Percentiles rank a stretch among this genome's conserved stretches.
Evolutionary conservation across 2,797 vertebrate species (phyloP).

Genomic region (Xiphorhynchus erythropygius): DNA sequence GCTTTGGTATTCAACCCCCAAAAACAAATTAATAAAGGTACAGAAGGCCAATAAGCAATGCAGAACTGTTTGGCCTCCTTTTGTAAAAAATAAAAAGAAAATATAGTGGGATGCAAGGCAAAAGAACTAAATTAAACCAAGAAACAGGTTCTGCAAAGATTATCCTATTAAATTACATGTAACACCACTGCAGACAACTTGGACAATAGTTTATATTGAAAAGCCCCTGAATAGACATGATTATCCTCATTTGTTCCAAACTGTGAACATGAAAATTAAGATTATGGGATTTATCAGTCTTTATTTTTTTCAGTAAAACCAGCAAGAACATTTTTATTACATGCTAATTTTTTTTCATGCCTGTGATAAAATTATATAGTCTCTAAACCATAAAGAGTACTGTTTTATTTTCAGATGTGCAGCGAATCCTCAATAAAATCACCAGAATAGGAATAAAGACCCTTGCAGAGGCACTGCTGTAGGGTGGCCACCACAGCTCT

Average conservation of each 20-base stretch:
- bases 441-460: not conserved
- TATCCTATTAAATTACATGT: not conserved
- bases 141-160: not conserved
- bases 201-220: not conserved
- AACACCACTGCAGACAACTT: not conserved
- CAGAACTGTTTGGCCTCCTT: not conserved
- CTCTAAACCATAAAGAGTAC: not conserved
- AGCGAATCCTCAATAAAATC: not conserved
- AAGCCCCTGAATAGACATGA: not conserved
- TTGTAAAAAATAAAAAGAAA: not conserved
- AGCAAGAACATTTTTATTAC: not conserved
- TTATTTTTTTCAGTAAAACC: not conserved
- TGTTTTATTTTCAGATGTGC: conserved; percentile 10
- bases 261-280: not conserved
- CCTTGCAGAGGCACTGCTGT: not conserved
- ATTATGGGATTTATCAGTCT: conserved; percentile 16
- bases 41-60: not conserved
- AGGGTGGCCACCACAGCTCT: not conserved
- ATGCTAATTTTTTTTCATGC: not conserved
- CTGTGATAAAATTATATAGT: not conserved
- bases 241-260: conserved; percentile 4
- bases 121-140: not conserved
- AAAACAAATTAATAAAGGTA: not conserved
- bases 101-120: not conserved
- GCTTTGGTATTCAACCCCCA: not conserved